Conservation (phyloP, 30 jellyfish, hydroid and myxozoan genomes). For the Cassiopea andromeda region DNA sequence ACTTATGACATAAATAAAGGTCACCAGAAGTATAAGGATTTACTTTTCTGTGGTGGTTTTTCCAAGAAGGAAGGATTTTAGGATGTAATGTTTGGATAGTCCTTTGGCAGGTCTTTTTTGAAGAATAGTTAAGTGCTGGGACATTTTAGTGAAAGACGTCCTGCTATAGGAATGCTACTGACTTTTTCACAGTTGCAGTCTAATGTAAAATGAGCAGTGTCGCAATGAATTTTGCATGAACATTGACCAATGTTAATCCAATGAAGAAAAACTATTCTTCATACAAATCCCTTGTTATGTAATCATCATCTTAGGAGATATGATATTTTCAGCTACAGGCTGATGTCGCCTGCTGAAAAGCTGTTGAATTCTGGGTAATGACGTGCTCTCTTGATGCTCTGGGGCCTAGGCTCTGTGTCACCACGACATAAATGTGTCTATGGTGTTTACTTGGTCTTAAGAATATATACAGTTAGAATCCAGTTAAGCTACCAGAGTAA, state of each 20-base stretch:
- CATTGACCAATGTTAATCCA: background rate
- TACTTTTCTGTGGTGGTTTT: no score
- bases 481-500: background rate
- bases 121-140: no score
- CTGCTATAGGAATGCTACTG: no score
- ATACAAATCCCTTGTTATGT: background rate
- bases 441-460: background rate
- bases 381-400: background rate
- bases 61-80: no score
- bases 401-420: background rate
- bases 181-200: background rate
- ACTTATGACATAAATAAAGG: no score
- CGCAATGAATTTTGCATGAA: background rate
- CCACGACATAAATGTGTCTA: background rate
- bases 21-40: no score
- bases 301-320: background rate
- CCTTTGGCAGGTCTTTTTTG: no score
- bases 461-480: background rate
- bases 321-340: constrained; percentile 5
- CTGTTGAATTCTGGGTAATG: background rate
- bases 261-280: background rate
- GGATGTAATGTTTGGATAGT: no score
- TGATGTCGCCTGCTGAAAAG: background rate
- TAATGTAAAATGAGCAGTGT: background rate
- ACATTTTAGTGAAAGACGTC: no score